Evolutionary conservation across 2,113 vertebrate species (phyloP).

Genomic region (Podarcis cretensis): DNA sequence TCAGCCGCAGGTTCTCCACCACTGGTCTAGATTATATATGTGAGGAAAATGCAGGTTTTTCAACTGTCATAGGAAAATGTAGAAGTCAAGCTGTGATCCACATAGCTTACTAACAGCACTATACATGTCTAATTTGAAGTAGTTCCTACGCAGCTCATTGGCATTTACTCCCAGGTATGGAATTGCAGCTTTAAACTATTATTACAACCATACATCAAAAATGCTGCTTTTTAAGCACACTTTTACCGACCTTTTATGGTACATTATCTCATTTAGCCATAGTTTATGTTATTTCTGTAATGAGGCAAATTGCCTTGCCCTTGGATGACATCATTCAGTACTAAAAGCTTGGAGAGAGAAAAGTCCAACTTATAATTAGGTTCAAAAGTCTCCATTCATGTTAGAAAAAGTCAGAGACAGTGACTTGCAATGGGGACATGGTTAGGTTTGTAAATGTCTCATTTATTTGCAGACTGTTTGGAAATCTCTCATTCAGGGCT

Average conservation of each 20-base stretch:
- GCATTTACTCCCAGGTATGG: no score
- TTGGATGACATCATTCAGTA: not conserved
- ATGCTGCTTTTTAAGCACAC: not conserved
- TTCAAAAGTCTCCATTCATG: not conserved
- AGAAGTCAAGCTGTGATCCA: not conserved
- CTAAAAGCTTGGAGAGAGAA: not conserved
- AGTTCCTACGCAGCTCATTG: not conserved
- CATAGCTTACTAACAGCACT: not conserved
- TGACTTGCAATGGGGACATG: not conserved
- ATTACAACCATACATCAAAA: not conserved
- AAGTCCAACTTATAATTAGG: not conserved
- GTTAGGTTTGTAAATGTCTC: constrained; percentile 33
- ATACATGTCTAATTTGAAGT: no score
- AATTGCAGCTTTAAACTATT: not conserved
- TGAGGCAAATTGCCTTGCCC: constrained; percentile 28
- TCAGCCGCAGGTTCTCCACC: no score
- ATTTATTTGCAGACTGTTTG: constrained; percentile 46
- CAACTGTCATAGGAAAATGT: not conserved
- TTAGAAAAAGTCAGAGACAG: not conserved
- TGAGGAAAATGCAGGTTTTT: not conserved
- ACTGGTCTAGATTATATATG: not conserved
- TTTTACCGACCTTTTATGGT: constrained; percentile 26
- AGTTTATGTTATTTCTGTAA: constrained; percentile 14
- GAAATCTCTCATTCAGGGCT: constrained; percentile 36
- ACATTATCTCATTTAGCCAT: not conserved